Base-by-base conservation (phyloP, 2,113 vertebrate genomes). In the Polypterus senegalus region DNA sequence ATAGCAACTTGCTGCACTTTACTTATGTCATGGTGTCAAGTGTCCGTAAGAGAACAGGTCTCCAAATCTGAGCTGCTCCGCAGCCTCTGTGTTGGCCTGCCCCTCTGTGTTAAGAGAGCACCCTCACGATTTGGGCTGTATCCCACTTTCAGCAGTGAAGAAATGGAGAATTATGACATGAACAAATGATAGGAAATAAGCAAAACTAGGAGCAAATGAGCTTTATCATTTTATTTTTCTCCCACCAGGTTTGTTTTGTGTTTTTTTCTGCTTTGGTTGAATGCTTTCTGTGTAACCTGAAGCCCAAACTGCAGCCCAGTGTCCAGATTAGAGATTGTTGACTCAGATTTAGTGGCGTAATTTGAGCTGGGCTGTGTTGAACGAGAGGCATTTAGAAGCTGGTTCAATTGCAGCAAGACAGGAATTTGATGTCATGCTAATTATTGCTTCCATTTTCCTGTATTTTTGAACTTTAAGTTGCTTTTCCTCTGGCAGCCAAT, bases 251-350 rank as follows among this genome's bases (percentile, higher is more conserved):
- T 58, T 45, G 56, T 45, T 58, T 43, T 58, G 3, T 58, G 6
- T 58, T 57, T 48, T 10, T 53, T 72, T 47, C 49, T 27, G 68
- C 79, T 79, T 77, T 79, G 74, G 80, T 76, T 79, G 78, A 81
- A 77, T 79, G 80, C 76, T 82, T 84, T 75, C 81, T 77, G 69
- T 81, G 85, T 81, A 89, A 90, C 76, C 70, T 76, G 82, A 86
- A 78, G 79, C 84, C 79, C 76, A 69, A 82, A 86, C 77, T 78
- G 7, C 74, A 83, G 83, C 77, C 82, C 77, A 73, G 82, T 82
- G 84, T 84, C 83, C 85, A 89, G 88, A 91, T 89, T 89, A 87
- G 83, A 89, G 83, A 89, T 86, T 88, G 85, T 91, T 90, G 86
- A 89, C 85, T 90, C 85, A 86, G 85, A 89, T 84, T 88, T 84